Evolutionary conservation across 1,140 invertebrate genomes (phyloP).

Genomic region (Dendroctonus valens): DNA sequence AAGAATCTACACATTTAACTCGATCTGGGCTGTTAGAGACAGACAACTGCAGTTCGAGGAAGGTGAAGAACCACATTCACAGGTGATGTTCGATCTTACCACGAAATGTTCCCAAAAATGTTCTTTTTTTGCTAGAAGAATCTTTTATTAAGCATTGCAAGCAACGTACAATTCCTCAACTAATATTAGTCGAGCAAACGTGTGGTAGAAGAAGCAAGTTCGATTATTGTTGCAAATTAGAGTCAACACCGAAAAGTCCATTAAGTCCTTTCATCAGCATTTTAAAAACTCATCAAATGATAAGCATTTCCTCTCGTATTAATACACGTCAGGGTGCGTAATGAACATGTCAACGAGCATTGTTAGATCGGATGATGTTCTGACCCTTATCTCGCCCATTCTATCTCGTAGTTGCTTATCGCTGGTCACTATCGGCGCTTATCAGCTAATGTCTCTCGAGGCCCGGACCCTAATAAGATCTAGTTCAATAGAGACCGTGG

Average conservation of each 20-base stretch:
- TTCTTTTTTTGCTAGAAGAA: too few species aligned
- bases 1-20: too few species aligned
- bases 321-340: slow-evolving; percentile 34
- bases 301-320: slow-evolving; percentile 33
- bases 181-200: too few species aligned
- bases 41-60: too few species aligned
- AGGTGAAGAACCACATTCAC: too few species aligned
- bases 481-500: slow-evolving; percentile 13
- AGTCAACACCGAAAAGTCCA: background rate
- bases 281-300: slow-evolving; percentile 36
- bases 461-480: slow-evolving; percentile 26
- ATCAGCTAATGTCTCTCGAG: slow-evolving; percentile 37
- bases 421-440: slow-evolving; percentile 31
- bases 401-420: slow-evolving; percentile 32
- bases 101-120: too few species aligned
- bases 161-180: too few species aligned
- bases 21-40: too few species aligned
- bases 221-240: too few species aligned
- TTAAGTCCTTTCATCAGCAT: slow-evolving; percentile 9
- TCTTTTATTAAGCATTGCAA: too few species aligned
- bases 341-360: slow-evolving; percentile 36
- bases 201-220: too few species aligned
- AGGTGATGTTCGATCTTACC: too few species aligned
- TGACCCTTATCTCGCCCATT: slow-evolving; percentile 25
- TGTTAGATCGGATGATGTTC: slow-evolving; percentile 22